Evolutionary conservation across 2,113 vertebrate genomes (phyloP).

Genomic region (Cynoglossus semilaevis): DNA sequence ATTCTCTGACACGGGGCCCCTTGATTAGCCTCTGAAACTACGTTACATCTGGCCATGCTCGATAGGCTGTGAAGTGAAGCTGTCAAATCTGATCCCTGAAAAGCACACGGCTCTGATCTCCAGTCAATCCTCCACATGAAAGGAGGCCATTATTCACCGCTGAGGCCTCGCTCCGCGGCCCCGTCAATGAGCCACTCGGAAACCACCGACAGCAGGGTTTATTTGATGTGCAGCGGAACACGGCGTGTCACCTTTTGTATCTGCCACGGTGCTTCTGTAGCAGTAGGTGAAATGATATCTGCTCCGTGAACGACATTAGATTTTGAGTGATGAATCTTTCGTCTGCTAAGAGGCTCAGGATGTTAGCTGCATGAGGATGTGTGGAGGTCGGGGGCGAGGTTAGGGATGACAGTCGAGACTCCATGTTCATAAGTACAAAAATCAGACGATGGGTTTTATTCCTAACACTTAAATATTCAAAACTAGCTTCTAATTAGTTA

Average conservation of each 20-base stretch:
- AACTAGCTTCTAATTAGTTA: no score
- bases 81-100: constrained; percentile 63
- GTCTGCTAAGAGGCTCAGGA: neutral
- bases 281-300: neutral
- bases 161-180: constrained; percentile 34
- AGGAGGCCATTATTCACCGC: constrained; percentile 52
- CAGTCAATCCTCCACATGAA: constrained; percentile 53
- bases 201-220: neutral
- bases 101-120: constrained; percentile 56
- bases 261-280: neutral
- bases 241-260: constrained; percentile 5
- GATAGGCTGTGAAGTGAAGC: constrained; percentile 48
- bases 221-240: neutral
- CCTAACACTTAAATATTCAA: no score
- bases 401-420: no score
- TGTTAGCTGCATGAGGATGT: no score
- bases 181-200: constrained; percentile 26
- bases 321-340: neutral
- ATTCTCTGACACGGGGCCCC: constrained; percentile 32
- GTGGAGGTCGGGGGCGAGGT: no score
- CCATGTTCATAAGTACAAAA: no score
- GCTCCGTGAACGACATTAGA: neutral
- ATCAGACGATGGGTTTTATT: no score
- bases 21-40: constrained; percentile 32
- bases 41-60: constrained; percentile 47